Evolutionary conservation across 2,113 vertebrate genomes (phyloP).

Genomic region (Todiramphus saurophagus): DNA sequence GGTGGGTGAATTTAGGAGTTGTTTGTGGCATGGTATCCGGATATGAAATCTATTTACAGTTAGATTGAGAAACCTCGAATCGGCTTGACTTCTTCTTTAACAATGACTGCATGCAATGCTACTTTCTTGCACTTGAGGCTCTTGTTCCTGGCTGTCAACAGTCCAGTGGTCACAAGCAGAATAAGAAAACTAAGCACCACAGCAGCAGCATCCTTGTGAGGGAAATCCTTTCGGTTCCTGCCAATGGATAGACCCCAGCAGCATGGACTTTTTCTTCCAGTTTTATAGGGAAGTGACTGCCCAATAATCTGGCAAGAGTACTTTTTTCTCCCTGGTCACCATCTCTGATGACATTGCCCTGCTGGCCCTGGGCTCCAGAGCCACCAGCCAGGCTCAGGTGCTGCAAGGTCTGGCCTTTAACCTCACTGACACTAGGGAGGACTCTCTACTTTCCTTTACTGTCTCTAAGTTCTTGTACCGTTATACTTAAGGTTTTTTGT

Average conservation of each 20-base stretch:
- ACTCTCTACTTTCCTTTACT: neutral
- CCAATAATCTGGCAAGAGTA: slow-evolving; percentile 3
- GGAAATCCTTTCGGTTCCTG: neutral
- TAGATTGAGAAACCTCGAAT: neutral
- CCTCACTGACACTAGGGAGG: neutral
- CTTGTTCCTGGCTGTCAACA: neutral
- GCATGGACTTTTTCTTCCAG: slow-evolving; percentile 71
- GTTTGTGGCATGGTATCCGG: neutral
- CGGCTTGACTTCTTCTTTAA: neutral
- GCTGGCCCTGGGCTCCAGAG: slow-evolving; percentile 64
- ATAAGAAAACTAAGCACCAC: neutral
- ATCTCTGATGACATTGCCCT: slow-evolving; percentile 72
- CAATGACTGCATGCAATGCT: neutral
- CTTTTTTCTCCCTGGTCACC: slow-evolving; percentile 77
- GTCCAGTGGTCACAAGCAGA: neutral
- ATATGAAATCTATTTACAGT: neutral
- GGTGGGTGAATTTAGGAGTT: neutral
- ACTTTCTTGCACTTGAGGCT: neutral
- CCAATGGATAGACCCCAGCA: slow-evolving; percentile 9
- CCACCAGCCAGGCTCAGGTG: slow-evolving; percentile 62
- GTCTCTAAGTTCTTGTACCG: neutral
- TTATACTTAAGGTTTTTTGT: neutral
- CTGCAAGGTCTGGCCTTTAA: slow-evolving; percentile 74
- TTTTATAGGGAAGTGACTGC: slow-evolving; percentile 72
- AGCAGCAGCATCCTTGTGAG: neutral